These are phyloP conservation scores for Gastrophysa polygoni DNA, from an alignment of 2,888 invertebrate genomes.

Conservation along the genomic window DNA sequence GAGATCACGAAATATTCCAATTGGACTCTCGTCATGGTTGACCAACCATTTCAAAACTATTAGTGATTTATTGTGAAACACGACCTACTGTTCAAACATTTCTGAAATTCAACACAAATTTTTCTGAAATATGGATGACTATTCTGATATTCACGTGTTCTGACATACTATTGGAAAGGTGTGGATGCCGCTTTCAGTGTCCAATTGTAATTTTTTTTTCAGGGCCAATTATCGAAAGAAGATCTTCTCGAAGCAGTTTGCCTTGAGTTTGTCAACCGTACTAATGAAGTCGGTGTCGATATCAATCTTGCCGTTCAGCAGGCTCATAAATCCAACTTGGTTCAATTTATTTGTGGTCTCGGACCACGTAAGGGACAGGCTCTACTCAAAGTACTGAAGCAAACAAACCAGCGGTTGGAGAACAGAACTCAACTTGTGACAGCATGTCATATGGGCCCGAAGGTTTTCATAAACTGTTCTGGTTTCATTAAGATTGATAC, in stretches of 20 bases:
- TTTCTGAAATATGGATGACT: too few relatives aligned
- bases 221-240: conserved; percentile 83
- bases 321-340: conserved; percentile 82
- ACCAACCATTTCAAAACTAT: too few relatives aligned
- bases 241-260: conserved; percentile 84
- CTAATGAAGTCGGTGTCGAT: conserved; percentile 98
- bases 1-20: too few relatives aligned
- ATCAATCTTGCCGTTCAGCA: conserved; percentile 92
- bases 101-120: too few relatives aligned
- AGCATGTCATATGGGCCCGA: conserved; percentile 93
- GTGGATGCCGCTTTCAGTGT: too few relatives aligned
- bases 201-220: conserved; percentile 47
- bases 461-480: conserved; percentile 96
- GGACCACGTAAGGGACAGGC: conserved; percentile 95
- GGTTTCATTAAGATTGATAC: conserved; percentile 99
- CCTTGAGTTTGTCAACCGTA: conserved; percentile 90
- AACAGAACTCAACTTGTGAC: conserved; percentile 96
- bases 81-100: too few relatives aligned
- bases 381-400: conserved; percentile 83
- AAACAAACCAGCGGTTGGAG: conserved; percentile 89
- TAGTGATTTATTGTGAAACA: too few relatives aligned
- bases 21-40: too few relatives aligned
- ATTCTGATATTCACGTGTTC: too few relatives aligned
- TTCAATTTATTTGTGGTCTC: conserved; percentile 97
- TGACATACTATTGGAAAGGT: too few relatives aligned